phyloP scores from a whole-genome alignment of 2,113 vertebrate genomes.

The Clarias batrachus region DNA sequence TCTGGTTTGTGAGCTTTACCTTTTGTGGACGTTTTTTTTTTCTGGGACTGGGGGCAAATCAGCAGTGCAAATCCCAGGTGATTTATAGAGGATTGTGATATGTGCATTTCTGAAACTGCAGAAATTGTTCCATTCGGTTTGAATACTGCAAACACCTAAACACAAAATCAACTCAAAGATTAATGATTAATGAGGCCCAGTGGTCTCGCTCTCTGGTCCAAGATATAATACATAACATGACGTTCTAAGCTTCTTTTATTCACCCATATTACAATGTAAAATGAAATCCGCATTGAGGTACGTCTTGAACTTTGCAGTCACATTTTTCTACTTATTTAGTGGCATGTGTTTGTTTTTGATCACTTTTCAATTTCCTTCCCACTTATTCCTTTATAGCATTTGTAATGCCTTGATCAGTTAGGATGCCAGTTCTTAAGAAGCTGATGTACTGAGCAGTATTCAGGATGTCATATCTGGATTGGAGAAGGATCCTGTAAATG shows the following conservation, averaged over 20 bases:
- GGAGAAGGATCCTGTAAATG: background rate
- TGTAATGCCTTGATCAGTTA: background rate
- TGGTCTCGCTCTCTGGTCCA: background rate
- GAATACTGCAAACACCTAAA: background rate
- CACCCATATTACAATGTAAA: background rate
- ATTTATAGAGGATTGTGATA: background rate
- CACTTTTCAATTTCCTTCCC: background rate
- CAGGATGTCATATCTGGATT: background rate
- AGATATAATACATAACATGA: background rate
- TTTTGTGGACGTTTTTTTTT: background rate
- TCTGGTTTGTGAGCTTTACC: background rate
- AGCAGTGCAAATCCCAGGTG: no score
- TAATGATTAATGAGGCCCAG: background rate
- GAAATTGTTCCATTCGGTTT: background rate
- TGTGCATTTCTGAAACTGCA: background rate
- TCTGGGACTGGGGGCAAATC: background rate
- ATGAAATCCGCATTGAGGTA: background rate
- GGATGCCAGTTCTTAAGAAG: background rate
- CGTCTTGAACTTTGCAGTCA: background rate
- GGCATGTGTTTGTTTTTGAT: background rate
- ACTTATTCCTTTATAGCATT: background rate
- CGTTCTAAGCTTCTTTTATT: background rate
- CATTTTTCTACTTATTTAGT: background rate
- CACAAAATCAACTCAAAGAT: background rate
- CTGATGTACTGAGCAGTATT: background rate